These are phyloP conservation scores for Pasiphila rectangulata DNA, from an alignment of 2,888 invertebrate genomes.

Conservation along the genomic window DNA sequence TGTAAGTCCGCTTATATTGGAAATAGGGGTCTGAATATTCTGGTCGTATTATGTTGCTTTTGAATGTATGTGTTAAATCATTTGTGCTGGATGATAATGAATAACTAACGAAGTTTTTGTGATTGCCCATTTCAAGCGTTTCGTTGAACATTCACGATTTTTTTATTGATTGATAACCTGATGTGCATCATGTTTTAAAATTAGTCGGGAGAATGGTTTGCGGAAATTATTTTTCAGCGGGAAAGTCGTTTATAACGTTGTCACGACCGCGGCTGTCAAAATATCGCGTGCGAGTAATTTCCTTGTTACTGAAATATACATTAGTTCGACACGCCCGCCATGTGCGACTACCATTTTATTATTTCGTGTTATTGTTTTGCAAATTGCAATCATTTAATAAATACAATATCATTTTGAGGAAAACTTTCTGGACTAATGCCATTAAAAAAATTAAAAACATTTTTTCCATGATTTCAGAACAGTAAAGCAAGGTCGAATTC, in stretches of 20 bases:
- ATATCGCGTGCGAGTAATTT: constrained; percentile 23
- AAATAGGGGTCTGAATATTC: constrained; percentile 27
- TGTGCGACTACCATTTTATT: neutral
- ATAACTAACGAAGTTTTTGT: constrained; percentile 18
- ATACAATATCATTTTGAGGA: neutral
- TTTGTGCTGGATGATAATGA: constrained; percentile 15
- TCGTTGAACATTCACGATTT: neutral
- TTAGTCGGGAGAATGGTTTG: constrained; percentile 10
- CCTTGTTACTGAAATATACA: constrained; percentile 29
- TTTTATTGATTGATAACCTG: too few relatives aligned
- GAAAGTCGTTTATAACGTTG: constrained; percentile 20
- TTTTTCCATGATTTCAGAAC: too few relatives aligned
- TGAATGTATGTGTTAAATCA: constrained; percentile 21
- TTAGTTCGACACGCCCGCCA: constrained; percentile 11
- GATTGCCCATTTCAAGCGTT: neutral
- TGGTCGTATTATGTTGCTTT: constrained; percentile 35
- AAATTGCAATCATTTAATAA: neutral
- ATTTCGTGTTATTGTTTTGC: constrained; percentile 7
- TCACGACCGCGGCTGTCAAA: constrained; percentile 23
- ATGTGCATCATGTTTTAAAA: neutral
- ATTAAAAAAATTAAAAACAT: too few relatives aligned
- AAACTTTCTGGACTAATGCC: too few relatives aligned
- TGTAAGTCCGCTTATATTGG: constrained; percentile 5
- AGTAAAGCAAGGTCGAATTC: too few relatives aligned
- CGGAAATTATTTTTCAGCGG: constrained; percentile 22